Evolutionary conservation across 1,140 invertebrate species (phyloP).

Genomic region (Tetragnatha versicolor): DNA sequence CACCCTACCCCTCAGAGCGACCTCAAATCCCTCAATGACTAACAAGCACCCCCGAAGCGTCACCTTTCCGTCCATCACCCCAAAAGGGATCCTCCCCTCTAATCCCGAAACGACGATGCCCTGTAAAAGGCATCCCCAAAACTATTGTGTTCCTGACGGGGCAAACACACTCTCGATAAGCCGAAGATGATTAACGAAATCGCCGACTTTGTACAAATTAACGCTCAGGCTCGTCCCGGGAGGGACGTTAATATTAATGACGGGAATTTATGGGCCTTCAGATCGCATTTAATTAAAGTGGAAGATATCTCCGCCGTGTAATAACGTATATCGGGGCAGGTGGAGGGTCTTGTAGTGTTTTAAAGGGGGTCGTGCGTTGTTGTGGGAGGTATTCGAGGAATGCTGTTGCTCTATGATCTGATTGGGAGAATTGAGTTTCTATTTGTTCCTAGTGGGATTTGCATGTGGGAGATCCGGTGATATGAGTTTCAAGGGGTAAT

Average conservation of each 20-base stretch:
- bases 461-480: too few relatives aligned
- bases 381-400: too few relatives aligned
- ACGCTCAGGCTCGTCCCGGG: neutral
- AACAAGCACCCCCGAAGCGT: neutral
- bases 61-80: neutral
- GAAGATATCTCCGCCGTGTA: too few relatives aligned
- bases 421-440: too few relatives aligned
- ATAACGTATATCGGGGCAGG: too few relatives aligned
- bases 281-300: slow-evolving; percentile 42
- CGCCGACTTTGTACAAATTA: slow-evolving; percentile 35
- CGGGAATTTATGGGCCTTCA: slow-evolving; percentile 10
- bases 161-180: neutral
- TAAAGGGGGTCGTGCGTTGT: too few relatives aligned
- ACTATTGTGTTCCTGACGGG: neutral
- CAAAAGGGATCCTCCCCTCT: slow-evolving; percentile 1
- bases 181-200: slow-evolving; percentile 32
- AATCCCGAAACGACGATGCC: neutral
- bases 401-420: too few relatives aligned
- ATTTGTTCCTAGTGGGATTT: too few relatives aligned
- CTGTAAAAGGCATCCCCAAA: neutral
- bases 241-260: slow-evolving; percentile 32
- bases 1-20: neutral
- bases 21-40: neutral
- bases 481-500: too few relatives aligned
- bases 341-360: too few relatives aligned